Evolutionary conservation across 1,140 invertebrate species (phyloP), one percentile per base, ranked within the genome.

Genomic region (Pogonomyrmex barbatus): DNA sequence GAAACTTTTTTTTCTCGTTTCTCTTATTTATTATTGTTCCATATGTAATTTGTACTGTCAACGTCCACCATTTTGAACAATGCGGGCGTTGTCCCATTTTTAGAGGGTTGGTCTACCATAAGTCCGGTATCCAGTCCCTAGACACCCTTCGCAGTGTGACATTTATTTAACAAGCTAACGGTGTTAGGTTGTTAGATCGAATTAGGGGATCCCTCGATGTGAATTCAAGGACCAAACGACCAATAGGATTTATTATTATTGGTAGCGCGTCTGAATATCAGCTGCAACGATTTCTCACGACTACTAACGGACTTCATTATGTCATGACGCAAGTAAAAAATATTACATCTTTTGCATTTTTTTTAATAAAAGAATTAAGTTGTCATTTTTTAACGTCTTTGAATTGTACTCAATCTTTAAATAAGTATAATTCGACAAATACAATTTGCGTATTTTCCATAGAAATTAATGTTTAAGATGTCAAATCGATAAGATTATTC

Each of bases 101-200:
- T 90, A 89, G 87, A 89, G 92, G 93, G 92, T 92, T 92, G 91
- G 89, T 81, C 90, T 91, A 91, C 73, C 73, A 52, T 89, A 85
- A 89, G 83, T 91, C 76, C 86, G 77, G 73, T 77, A 63, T 50
- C 83, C 88, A 47, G 65, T 82, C 88, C 54, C 89, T 89, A 84
- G 77, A 84, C 91, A 91, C 90, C 93, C 93, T 88, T 93, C 85
- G 91, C 87, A 88, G 87, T 86, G 86, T 90, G 91, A 94, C 93
- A 93, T 94, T 94, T 94, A 93, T 93, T 93, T 93, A 94, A 93
- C 93, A 92, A 93, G 90, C 92, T 93, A 93, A 94, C 91, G 91
- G 93, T 85, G 91, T 94, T 93, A 93, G 85, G 85, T 93, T 87
- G 93, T 94, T 94, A 92, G 71, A 78, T 70, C 87, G 87, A 82